Conservation (phyloP, 2,113 vertebrate genomes). For the Nerophis lumbriciformis region DNA sequence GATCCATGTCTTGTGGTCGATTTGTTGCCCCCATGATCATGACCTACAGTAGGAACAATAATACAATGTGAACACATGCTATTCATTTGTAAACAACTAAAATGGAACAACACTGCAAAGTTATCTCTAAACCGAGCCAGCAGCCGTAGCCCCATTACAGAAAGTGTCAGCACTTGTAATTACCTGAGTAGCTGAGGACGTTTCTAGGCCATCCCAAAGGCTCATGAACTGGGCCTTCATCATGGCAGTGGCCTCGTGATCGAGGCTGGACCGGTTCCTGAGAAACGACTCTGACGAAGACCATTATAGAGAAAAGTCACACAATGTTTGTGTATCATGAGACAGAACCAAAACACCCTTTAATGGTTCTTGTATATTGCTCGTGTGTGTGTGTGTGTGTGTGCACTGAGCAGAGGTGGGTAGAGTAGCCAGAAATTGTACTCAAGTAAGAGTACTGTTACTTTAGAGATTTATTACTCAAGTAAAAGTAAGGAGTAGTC, state of each 20-base stretch:
- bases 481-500: too few relatives aligned
- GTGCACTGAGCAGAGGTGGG: too few relatives aligned
- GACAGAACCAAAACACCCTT: neutral
- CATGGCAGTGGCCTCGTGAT: slow-evolving; percentile 81
- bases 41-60: slow-evolving; percentile 51
- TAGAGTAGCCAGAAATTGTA: too few relatives aligned
- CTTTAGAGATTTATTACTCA: too few relatives aligned
- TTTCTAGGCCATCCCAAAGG: slow-evolving; percentile 79
- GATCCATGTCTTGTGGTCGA: slow-evolving; percentile 75
- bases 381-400: neutral
- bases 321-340: neutral
- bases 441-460: too few relatives aligned
- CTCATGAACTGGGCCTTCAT: slow-evolving; percentile 85
- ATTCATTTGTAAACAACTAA: neutral
- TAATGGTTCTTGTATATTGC: too few relatives aligned
- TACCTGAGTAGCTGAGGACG: slow-evolving; percentile 69
- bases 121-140: neutral
- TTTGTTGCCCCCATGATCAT: slow-evolving; percentile 81
- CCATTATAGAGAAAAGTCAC: neutral
- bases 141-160: neutral
- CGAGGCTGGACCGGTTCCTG: slow-evolving; percentile 73
- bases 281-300: slow-evolving; percentile 70
- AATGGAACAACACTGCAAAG: neutral
- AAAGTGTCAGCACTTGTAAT: neutral
- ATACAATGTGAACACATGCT: neutral